These are phyloP conservation scores for Campylomormyrus numenius DNA, from an alignment of 2,113 vertebrate species.

Conservation along the genomic window DNA sequence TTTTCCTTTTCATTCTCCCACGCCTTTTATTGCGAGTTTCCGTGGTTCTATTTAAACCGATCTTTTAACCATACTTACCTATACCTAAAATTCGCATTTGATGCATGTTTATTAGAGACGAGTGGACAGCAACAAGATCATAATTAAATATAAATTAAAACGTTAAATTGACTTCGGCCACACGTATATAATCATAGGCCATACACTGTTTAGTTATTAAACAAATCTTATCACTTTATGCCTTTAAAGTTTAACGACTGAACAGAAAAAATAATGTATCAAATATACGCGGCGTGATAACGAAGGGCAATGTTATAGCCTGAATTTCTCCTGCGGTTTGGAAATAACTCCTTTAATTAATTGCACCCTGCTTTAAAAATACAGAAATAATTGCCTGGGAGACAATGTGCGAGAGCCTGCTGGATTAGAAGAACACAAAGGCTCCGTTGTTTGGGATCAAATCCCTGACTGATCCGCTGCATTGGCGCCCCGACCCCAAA, in stretches of 20 bases:
- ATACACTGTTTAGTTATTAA: not conserved
- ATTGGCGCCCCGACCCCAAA: slow-evolving; percentile 38
- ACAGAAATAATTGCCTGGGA: slow-evolving; percentile 41
- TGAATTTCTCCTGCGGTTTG: not conserved
- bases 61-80: not conserved
- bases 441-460: slow-evolving; percentile 58
- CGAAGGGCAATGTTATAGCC: not conserved
- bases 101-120: not conserved
- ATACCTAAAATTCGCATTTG: not conserved
- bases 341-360: slow-evolving; percentile 28
- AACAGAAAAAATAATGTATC: not conserved
- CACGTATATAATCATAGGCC: not conserved
- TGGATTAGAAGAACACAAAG: slow-evolving; percentile 66
- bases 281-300: not conserved
- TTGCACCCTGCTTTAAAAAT: slow-evolving; percentile 27
- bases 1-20: not conserved
- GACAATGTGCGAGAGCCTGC: slow-evolving; percentile 31
- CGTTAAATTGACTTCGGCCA: not conserved
- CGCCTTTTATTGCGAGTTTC: not conserved
- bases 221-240: not conserved
- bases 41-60: not conserved
- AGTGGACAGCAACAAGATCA: not conserved
- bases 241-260: not conserved
- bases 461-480: slow-evolving; percentile 58
- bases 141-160: not conserved